Percentiles rank a stretch among this genome's conserved stretches.
These are phyloP conservation scores for Hirundo rustica DNA, from an alignment of 2,797 vertebrate species.

Conservation along the genomic window DNA sequence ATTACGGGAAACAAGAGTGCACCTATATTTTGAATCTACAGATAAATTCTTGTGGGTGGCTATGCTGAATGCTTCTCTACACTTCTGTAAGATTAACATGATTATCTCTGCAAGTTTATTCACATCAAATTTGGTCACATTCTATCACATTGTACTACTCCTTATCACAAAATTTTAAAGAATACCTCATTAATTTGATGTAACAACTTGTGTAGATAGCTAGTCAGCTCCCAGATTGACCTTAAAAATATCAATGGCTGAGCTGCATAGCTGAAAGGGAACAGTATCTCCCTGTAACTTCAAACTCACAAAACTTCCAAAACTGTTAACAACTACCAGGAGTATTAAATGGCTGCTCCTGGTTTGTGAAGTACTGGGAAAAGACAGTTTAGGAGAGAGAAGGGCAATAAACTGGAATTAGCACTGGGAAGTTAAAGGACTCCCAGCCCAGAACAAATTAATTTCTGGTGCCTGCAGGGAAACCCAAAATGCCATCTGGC, in stretches of 20 bases:
- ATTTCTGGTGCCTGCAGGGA: not conserved
- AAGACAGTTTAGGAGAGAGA: not conserved
- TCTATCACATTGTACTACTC: not conserved
- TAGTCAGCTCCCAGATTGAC: not conserved
- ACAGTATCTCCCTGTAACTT: not conserved
- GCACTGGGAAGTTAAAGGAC: not conserved
- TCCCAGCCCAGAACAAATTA: not conserved
- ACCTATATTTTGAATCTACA: not conserved
- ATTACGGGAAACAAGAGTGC: not conserved
- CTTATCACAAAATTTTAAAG: not conserved
- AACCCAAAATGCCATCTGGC: not conserved
- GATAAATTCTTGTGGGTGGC: not conserved
- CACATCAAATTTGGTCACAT: not conserved
- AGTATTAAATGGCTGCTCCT: not conserved
- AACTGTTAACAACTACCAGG: not conserved
- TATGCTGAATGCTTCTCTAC: not conserved
- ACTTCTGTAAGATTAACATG: not conserved
- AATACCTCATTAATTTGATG: not conserved
- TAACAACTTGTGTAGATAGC: not conserved
- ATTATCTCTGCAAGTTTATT: not conserved
- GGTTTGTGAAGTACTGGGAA: not conserved
- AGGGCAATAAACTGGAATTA: not conserved
- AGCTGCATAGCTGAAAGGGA: not conserved
- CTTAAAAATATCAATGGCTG: not conserved
- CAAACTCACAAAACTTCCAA: not conserved